These are phyloP conservation scores for Phengaris arion DNA, from an alignment of 2,888 invertebrate species.

Conservation along the genomic window DNA sequence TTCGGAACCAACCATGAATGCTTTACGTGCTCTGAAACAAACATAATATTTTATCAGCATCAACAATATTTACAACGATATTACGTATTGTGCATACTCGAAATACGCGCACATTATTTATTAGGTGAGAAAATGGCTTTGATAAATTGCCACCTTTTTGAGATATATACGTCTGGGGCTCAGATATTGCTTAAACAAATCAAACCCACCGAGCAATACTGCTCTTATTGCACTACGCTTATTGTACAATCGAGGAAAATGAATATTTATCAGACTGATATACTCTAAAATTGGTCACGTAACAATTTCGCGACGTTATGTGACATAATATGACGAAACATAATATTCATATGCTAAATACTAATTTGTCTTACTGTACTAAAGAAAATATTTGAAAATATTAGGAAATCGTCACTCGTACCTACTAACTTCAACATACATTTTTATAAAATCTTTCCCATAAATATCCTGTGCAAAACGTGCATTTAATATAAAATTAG, in stretches of 20 bases:
- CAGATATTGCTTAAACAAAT: slow-evolving; percentile 26
- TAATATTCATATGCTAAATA: too few species aligned
- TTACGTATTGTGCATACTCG: slow-evolving; percentile 30
- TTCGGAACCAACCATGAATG: not conserved
- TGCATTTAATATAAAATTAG: too few species aligned
- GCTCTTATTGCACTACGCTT: slow-evolving; percentile 10
- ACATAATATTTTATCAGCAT: not conserved
- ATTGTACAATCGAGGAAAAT: not conserved
- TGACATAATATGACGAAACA: too few species aligned
- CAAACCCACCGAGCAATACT: not conserved
- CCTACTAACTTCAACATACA: too few species aligned
- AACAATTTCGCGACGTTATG: too few species aligned
- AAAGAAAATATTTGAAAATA: too few species aligned
- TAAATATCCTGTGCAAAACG: too few species aligned
- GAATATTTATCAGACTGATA: not conserved
- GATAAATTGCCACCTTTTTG: slow-evolving; percentile 47
- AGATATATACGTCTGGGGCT: slow-evolving; percentile 36
- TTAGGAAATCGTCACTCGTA: too few species aligned
- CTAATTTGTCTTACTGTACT: too few species aligned
- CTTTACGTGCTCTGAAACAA: not conserved
- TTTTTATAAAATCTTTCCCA: too few species aligned
- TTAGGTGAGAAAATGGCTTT: slow-evolving; percentile 69
- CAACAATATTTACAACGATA: slow-evolving; percentile 14
- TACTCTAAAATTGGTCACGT: not conserved
- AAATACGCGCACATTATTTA: slow-evolving; percentile 57